Evolutionary conservation across 2,888 invertebrate genomes (phyloP).

Genomic region (Hanleya hanleyi): DNA sequence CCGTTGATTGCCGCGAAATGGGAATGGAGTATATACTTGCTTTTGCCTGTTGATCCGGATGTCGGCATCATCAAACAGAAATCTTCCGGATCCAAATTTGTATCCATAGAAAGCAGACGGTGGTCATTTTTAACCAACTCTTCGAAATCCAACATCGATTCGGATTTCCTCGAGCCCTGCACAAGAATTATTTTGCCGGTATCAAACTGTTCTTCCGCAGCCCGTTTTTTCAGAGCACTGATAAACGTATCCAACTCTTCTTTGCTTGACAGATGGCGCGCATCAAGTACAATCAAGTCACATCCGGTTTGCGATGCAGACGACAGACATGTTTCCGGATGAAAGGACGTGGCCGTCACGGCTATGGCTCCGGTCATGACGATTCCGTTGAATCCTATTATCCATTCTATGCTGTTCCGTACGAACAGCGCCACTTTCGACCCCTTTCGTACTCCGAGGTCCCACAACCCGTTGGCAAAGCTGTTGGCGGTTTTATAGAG

Average conservation of each 20-base stretch:
- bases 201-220: too few species aligned
- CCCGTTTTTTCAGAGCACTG: too few species aligned
- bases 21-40: constrained; percentile 10
- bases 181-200: background rate
- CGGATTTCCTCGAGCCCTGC: background rate
- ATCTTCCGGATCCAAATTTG: constrained; percentile 4
- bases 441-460: constrained; percentile 11
- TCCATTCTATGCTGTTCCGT: constrained; percentile 3
- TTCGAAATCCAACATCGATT: background rate
- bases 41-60: constrained; percentile 12
- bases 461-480: constrained; percentile 13
- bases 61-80: constrained; percentile 1
- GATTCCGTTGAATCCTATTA: constrained; percentile 9
- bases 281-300: background rate
- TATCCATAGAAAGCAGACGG: background rate
- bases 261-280: background rate
- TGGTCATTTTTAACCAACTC: background rate
- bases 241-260: background rate
- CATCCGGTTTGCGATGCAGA: background rate
- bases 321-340: background rate
- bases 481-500: background rate
- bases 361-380: constrained; percentile 11
- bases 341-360: background rate
- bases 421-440: constrained; percentile 13
- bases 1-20: constrained; percentile 9